These are phyloP conservation scores for Cygnus buccinator DNA, from an alignment of 2,113 vertebrate species.

Conservation along the genomic window DNA sequence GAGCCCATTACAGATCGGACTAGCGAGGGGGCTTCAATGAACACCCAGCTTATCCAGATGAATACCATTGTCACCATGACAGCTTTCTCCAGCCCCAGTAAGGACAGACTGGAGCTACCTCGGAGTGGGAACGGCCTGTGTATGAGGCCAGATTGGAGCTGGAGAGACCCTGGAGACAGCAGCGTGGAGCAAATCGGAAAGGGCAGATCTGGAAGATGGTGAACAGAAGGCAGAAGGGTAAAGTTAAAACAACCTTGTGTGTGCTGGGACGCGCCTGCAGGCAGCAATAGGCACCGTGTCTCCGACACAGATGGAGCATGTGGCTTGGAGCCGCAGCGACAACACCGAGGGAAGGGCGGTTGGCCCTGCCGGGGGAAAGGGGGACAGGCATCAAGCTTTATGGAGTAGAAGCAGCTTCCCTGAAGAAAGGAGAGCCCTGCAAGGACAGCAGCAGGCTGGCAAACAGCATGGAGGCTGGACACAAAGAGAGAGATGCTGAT, in stretches of 20 bases:
- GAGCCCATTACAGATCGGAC: not conserved
- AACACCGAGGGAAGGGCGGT: rapidly evolving
- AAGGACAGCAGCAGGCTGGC: not conserved
- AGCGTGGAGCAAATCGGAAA: not conserved
- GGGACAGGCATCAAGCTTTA: not conserved
- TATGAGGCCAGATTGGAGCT: not conserved
- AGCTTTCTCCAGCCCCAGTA: not conserved
- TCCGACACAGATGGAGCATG: not conserved
- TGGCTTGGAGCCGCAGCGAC: not conserved
- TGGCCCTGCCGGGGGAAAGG: not conserved
- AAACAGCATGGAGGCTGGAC: not conserved
- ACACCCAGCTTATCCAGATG: not conserved
- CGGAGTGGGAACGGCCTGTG: not conserved
- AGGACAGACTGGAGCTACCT: not conserved
- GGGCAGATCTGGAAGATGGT: not conserved
- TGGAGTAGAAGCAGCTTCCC: rapidly evolving
- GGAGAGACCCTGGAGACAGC: not conserved
- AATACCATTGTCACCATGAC: not conserved
- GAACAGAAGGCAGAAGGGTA: slow-evolving; percentile 55
- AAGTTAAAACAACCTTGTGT: slow-evolving; percentile 6
- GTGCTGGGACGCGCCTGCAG: not conserved
- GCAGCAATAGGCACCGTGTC: not conserved
- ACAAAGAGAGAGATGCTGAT: not conserved
- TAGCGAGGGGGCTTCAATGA: not conserved
- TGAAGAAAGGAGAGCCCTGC: not conserved